These are phyloP conservation scores for Neolamprologus ventralis DNA, from an alignment of 2,113 vertebrate species.

Conservation along the genomic window DNA sequence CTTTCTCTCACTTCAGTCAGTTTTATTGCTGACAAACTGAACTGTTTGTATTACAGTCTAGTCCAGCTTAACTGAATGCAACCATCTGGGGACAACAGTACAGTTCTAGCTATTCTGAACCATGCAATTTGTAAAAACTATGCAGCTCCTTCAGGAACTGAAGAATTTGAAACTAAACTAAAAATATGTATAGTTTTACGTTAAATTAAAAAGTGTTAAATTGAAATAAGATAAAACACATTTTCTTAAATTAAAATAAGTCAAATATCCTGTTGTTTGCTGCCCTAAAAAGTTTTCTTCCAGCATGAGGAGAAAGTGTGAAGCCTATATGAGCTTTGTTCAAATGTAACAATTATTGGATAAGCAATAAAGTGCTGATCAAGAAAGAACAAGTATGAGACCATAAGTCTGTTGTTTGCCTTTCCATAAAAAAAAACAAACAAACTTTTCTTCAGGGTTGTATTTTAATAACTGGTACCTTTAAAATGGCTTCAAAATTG, in stretches of 20 bases:
- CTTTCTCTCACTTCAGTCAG: neutral
- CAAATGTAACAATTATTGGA: neutral
- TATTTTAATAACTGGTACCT: neutral
- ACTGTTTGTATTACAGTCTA: neutral
- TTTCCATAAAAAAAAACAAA: neutral
- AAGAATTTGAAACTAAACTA: neutral
- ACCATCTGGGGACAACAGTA: neutral
- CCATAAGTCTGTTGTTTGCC: neutral
- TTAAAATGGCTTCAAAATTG: neutral
- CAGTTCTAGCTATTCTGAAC: neutral
- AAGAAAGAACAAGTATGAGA: neutral
- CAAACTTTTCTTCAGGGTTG: neutral
- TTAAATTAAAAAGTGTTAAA: neutral
- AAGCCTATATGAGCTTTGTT: neutral
- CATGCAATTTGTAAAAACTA: neutral
- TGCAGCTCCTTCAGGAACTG: neutral
- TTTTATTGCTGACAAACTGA: neutral
- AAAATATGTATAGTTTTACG: fast-evolving
- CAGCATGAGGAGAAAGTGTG: neutral
- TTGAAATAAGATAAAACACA: neutral
- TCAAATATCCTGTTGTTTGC: neutral
- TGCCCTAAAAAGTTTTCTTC: neutral
- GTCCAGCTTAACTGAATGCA: neutral
- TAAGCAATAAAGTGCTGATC: too few species aligned
- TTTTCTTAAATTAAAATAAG: neutral